These are phyloP conservation scores for Ptilodon capucinus DNA, from an alignment of 2,888 invertebrate species.

Conservation along the genomic window DNA sequence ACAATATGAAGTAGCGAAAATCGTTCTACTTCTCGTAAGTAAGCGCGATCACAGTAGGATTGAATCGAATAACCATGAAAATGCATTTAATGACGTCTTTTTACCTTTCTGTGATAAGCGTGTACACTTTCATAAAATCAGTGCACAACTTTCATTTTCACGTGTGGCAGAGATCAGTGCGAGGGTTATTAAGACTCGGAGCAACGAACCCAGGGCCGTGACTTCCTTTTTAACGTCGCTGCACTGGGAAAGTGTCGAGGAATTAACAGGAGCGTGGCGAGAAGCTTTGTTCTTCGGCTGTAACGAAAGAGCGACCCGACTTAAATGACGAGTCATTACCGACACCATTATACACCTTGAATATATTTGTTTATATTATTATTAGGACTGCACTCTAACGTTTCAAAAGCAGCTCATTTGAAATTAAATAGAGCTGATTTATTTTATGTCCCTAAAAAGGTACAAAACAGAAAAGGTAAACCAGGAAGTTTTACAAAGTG, in stretches of 20 bases:
- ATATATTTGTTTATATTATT: constrained; percentile 62
- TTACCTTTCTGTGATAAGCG: constrained; percentile 24
- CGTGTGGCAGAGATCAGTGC: constrained; percentile 39
- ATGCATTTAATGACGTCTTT: constrained; percentile 45
- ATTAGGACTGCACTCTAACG: constrained; percentile 26
- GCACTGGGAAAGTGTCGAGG: constrained; percentile 68
- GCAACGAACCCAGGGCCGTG: constrained; percentile 70
- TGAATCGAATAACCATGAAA: constrained; percentile 36
- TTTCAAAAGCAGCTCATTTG: constrained; percentile 19
- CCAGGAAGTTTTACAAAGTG: neutral
- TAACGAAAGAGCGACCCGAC: constrained; percentile 46
- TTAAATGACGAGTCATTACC: constrained; percentile 52
- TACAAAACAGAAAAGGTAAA: neutral
- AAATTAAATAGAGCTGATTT: constrained; percentile 20
- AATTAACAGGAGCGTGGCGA: constrained; percentile 70
- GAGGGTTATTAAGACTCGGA: constrained; percentile 40
- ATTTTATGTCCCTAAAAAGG: neutral
- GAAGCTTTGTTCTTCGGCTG: constrained; percentile 65
- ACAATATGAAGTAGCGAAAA: neutral
- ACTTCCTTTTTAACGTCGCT: constrained; percentile 75
- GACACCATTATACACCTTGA: constrained; percentile 49
- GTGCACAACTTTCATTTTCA: constrained; percentile 62
- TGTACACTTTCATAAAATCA: constrained; percentile 43
- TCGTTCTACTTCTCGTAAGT: neutral
- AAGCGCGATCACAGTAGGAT: constrained; percentile 2